phyloP scores from a whole-genome alignment of 1,140 invertebrate species.

The Drosophila novamexicana region DNA sequence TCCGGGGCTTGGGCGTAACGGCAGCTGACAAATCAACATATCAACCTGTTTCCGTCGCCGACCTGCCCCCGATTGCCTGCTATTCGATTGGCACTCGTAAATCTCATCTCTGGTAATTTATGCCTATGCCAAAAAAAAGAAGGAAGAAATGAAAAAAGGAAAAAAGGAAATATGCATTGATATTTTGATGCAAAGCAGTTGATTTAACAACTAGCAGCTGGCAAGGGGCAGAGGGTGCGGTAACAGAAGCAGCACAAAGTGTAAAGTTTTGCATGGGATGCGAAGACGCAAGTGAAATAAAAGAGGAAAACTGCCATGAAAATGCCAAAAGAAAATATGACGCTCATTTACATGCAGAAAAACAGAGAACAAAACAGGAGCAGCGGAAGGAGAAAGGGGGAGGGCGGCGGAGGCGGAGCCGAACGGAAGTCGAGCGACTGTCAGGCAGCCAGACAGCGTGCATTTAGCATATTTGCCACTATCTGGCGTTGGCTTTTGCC shows the following conservation, averaged over 20 bases:
- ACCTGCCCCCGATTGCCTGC: neutral
- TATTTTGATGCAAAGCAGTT: slow-evolving; percentile 79
- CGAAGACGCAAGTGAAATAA: slow-evolving; percentile 28
- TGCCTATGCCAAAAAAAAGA: slow-evolving; percentile 49
- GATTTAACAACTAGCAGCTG: slow-evolving; percentile 66
- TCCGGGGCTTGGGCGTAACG: neutral
- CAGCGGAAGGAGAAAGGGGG: slow-evolving; percentile 7
- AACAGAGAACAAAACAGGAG: slow-evolving; percentile 22
- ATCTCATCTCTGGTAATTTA: slow-evolving; percentile 58
- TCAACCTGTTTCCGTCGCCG: neutral
- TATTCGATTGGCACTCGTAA: slow-evolving; percentile 29
- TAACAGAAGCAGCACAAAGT: slow-evolving; percentile 17
- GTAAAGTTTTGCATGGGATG: slow-evolving; percentile 65
- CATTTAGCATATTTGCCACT: slow-evolving; percentile 61
- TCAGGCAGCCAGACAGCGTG: slow-evolving; percentile 42
- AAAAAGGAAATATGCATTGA: slow-evolving; percentile 59
- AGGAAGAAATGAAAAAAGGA: neutral
- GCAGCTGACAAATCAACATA: slow-evolving; percentile 37
- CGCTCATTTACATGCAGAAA: slow-evolving; percentile 71
- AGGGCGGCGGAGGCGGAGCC: slow-evolving; percentile 7
- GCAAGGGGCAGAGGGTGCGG: slow-evolving; percentile 1
- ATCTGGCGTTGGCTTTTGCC: slow-evolving; percentile 30
- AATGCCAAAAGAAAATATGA: slow-evolving; percentile 60
- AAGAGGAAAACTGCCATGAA: slow-evolving; percentile 17
- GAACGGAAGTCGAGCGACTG: neutral